Evolutionary conservation across 2,113 vertebrate genomes (phyloP), one percentile per base, ranked within the genome.

Genomic region (Athene cunicularia): DNA sequence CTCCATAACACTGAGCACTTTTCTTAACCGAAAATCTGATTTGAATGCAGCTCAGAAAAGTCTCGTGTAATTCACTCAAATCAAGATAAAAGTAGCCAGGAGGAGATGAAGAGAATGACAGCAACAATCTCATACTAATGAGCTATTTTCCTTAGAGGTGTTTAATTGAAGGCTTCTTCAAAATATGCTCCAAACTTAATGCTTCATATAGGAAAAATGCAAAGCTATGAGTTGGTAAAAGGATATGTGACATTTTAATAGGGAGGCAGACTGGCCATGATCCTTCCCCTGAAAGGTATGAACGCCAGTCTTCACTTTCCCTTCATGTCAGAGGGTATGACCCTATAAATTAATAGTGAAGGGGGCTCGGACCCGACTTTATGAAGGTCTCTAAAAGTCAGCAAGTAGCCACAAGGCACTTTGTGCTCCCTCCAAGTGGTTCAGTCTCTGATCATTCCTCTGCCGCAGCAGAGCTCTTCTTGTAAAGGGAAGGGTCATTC

Each of bases 11-110:
- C n/a, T 0, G 4, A 66, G 71, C 1, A 0, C 59, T 15, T 45
- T 37, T 55, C 92, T 74, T 41, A 66, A 35, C n/a, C 11, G 10
- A 21, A 8, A 83, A 26, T 43, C 76, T 75, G 76, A 95, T 97
- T 79, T 39, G 76, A 74, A 97, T 97, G 94, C 95, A 84, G 80
- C 94, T 89, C 83, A 89, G 73, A 89, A 60, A 68, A 52, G 67
- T 47, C 89, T 90, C 3, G 2, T 82, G 92, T 88, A 94, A 96
- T 95, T 94, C 93, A 94, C 84, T 84, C 73, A 89, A 90, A 94
- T 93, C 49, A 62, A 87, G 90, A 30, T 20, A 92, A 92, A 74
- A 96, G 70, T 22, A 80, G 80, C 80, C 83, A 82, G 80, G 80
- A 97, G 76, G 83, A 56, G 86, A 45, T 72, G 86, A 28, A 28